Conservation (phyloP, 2,797 vertebrate species). For the Tauraco hartlaubi region DNA sequence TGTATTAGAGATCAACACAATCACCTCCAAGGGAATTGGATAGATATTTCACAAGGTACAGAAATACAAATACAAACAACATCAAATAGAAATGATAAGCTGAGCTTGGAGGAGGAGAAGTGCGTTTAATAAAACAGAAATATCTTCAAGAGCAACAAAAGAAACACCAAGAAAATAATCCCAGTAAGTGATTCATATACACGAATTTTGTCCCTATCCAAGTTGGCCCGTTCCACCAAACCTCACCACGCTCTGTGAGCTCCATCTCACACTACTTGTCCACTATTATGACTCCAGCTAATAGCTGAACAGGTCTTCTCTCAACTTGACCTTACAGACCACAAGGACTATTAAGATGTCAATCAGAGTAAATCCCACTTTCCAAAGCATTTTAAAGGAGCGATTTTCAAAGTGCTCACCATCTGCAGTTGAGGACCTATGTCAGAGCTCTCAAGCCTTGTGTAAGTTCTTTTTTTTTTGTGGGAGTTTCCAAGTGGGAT, state of each 20-base stretch:
- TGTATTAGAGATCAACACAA: background rate
- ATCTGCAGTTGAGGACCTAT: background rate
- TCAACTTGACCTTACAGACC: background rate
- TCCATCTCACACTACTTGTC: background rate
- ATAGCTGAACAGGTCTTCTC: background rate
- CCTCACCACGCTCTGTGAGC: background rate
- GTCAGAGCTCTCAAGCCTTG: background rate
- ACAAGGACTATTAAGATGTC: background rate
- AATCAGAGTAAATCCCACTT: background rate
- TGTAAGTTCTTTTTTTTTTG: background rate
- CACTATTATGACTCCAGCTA: background rate
- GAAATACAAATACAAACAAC: background rate
- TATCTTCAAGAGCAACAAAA: background rate
- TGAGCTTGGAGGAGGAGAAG: background rate
- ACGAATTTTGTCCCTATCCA: rapidly evolving
- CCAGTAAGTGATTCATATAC: rapidly evolving
- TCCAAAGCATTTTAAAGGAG: background rate
- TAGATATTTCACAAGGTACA: background rate
- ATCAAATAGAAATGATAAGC: background rate
- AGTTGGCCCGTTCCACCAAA: rapidly evolving
- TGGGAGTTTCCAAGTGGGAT: background rate
- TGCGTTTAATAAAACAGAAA: background rate
- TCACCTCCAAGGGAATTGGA: background rate
- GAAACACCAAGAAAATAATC: background rate
- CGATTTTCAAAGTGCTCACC: background rate